These are phyloP conservation scores for Acipenser transmontanus DNA, from an alignment of 2,797 vertebrate genomes.

Conservation along the genomic window DNA sequence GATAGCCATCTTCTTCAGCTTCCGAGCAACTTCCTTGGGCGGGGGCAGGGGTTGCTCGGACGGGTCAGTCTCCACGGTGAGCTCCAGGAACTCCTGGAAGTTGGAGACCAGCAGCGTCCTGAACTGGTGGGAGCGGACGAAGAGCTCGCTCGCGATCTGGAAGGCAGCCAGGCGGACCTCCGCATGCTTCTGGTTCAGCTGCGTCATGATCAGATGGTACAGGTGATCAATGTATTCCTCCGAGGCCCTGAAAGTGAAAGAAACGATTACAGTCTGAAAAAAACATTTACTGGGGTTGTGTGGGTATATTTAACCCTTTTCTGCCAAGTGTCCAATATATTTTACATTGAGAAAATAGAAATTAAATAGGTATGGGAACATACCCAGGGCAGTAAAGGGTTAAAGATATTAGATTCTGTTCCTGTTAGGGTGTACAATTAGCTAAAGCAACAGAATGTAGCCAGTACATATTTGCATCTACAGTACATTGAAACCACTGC, in stretches of 20 bases:
- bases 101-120: constrained; percentile 67
- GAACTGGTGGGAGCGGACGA: constrained; percentile 80
- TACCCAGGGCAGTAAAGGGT: too few species aligned
- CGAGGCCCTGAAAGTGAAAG: constrained; percentile 58
- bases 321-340: too few species aligned
- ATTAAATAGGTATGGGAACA: too few species aligned
- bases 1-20: constrained; percentile 65
- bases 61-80: constrained; percentile 76
- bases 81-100: constrained; percentile 84
- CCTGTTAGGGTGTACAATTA: too few species aligned
- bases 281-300: too few species aligned
- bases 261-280: neutral
- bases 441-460: too few species aligned
- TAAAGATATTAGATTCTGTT: too few species aligned
- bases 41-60: constrained; percentile 80
- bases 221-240: constrained; percentile 66
- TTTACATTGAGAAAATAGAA: too few species aligned
- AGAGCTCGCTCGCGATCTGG: constrained; percentile 71
- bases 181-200: constrained; percentile 66
- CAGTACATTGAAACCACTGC: too few species aligned
- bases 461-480: too few species aligned
- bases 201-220: constrained; percentile 72
- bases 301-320: too few species aligned
- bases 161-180: constrained; percentile 85
- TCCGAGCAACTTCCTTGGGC: constrained; percentile 77